Conservation (phyloP, 1,140 invertebrate genomes). For the Drosophila azteca region DNA sequence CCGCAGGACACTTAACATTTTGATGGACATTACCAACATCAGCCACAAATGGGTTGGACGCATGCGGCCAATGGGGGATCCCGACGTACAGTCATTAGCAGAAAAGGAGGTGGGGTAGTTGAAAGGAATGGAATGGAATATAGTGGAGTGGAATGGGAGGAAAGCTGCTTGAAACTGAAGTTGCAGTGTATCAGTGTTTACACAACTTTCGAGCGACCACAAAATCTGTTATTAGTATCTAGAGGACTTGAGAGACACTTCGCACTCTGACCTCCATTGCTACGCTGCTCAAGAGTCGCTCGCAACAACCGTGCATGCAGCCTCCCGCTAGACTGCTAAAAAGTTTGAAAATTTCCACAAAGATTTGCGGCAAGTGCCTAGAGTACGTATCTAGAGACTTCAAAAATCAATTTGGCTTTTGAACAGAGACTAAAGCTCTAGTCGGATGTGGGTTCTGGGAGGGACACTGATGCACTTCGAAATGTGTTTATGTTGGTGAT, state of each 20-base stretch:
- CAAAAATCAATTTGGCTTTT: conserved; percentile 34
- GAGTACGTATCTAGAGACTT: conserved; percentile 10
- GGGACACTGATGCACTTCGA: too few species aligned
- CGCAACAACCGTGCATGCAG: not conserved
- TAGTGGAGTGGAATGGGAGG: not conserved
- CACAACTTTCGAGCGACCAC: conserved; percentile 72
- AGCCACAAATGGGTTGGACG: conserved; percentile 58
- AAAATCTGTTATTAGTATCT: conserved; percentile 80
- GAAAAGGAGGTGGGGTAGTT: not conserved
- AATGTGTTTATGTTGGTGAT: too few species aligned
- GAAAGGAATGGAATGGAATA: too few species aligned
- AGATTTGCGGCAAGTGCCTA: conserved; percentile 7
- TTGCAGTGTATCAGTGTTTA: conserved; percentile 62
- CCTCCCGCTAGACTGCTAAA: not conserved
- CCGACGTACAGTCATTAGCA: not conserved
- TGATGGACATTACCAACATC: conserved; percentile 59
- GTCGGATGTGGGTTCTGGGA: too few species aligned
- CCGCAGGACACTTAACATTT: conserved; percentile 69
- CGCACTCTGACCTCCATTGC: conserved; percentile 55
- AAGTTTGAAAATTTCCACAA: conserved; percentile 22
- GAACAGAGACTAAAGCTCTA: too few species aligned
- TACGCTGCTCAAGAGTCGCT: not conserved
- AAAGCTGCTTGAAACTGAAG: conserved; percentile 12
- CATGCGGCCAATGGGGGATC: not conserved
- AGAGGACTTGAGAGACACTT: conserved; percentile 73